Evolutionary conservation across 2,113 vertebrate species (phyloP).

Genomic region (Microtus pennsylvanicus): DNA sequence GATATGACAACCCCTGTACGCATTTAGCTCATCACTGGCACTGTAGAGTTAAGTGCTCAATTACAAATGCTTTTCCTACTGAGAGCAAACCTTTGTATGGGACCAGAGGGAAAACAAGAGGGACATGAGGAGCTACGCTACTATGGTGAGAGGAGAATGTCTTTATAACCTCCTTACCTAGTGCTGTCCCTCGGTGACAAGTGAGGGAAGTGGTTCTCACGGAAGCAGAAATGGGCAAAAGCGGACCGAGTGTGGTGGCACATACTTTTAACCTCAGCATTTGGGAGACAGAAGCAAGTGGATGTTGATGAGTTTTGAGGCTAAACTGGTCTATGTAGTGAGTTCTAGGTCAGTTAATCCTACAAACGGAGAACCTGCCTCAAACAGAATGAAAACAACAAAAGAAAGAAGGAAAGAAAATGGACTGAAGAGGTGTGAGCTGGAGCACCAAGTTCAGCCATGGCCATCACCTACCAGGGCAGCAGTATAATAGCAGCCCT

Average conservation of each 20-base stretch:
- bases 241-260: fast-evolving
- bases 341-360: not conserved
- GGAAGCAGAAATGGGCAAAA: not conserved
- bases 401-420: not conserved
- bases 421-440: not conserved
- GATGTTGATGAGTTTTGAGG: not conserved
- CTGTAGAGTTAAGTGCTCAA: not conserved
- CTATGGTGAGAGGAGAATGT: not conserved
- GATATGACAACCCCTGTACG: not conserved
- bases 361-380: not conserved
- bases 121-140: not conserved
- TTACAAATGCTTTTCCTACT: not conserved
- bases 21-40: not conserved
- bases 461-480: not conserved
- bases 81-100: not conserved
- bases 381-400: not conserved
- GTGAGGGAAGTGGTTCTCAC: not conserved
- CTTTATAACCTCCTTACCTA: not conserved
- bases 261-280: not conserved
- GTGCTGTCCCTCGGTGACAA: not conserved
- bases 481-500: not conserved
- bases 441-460: not conserved
- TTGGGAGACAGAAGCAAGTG: not conserved
- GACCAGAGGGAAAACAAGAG: not conserved
- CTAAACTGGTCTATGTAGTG: not conserved